Conservation (phyloP, 1,140 invertebrate species). For the Sitobion miscanthi region DNA sequence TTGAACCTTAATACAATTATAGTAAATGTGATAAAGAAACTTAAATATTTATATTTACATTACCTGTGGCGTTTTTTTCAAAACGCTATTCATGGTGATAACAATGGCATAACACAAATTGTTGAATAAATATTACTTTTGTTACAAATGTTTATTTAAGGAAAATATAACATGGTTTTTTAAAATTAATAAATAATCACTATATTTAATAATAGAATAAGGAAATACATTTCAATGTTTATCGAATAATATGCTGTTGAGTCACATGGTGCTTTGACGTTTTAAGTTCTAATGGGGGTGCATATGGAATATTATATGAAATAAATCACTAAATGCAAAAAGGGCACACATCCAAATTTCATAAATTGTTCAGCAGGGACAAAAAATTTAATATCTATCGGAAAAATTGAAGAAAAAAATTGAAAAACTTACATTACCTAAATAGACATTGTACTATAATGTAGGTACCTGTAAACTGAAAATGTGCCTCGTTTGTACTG, state of each 20-base stretch:
- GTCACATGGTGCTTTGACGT: not conserved
- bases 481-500: no score
- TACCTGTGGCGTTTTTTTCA: not conserved
- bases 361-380: no score
- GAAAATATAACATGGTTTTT: not conserved
- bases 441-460: no score
- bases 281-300: not conserved
- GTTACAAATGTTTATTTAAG: not conserved
- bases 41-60: constrained; percentile 8
- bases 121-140: not conserved
- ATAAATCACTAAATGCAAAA: no score
- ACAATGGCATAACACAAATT: not conserved
- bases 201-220: not conserved
- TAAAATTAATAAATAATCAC: not conserved
- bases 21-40: not conserved
- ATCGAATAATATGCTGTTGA: not conserved
- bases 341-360: no score
- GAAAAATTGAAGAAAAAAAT: no score
- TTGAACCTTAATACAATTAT: not conserved
- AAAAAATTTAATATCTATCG: no score
- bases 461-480: no score
- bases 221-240: not conserved
- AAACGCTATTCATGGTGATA: not conserved
- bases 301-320: not conserved
- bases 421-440: no score